These are phyloP conservation scores for Ceratotherium simum DNA, from an alignment of 2,113 vertebrate genomes.

Conservation along the genomic window DNA sequence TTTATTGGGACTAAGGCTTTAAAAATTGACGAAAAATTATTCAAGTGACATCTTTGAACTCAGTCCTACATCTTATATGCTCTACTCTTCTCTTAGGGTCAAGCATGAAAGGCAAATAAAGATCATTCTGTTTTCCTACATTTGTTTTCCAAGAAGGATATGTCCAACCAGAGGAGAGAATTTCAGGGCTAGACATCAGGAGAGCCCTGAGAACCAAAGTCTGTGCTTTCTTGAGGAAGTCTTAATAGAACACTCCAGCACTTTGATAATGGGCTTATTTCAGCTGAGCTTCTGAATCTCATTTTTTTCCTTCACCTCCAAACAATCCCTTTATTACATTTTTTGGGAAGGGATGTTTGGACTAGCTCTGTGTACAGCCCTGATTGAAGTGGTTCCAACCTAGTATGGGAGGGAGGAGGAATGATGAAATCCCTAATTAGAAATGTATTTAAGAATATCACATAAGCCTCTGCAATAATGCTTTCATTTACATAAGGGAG, in stretches of 20 bases:
- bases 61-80: accelerated
- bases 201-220: background rate
- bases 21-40: background rate
- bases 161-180: background rate
- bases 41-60: background rate
- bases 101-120: background rate
- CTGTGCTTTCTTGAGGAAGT: background rate
- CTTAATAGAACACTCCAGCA: background rate
- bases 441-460: background rate
- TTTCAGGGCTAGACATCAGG: background rate
- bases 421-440: background rate
- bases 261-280: background rate
- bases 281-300: background rate
- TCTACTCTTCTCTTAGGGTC: background rate
- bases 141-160: background rate
- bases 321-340: background rate
- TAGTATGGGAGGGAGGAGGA: background rate
- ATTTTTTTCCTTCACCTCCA: background rate
- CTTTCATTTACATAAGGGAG: background rate
- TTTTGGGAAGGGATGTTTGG: background rate
- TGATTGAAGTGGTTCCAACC: background rate
- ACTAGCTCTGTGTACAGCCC: background rate
- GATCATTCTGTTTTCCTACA: background rate
- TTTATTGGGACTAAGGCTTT: background rate
- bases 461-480: background rate